Conservation (phyloP, 2,113 vertebrate species). For the Columba janthina region DNA sequence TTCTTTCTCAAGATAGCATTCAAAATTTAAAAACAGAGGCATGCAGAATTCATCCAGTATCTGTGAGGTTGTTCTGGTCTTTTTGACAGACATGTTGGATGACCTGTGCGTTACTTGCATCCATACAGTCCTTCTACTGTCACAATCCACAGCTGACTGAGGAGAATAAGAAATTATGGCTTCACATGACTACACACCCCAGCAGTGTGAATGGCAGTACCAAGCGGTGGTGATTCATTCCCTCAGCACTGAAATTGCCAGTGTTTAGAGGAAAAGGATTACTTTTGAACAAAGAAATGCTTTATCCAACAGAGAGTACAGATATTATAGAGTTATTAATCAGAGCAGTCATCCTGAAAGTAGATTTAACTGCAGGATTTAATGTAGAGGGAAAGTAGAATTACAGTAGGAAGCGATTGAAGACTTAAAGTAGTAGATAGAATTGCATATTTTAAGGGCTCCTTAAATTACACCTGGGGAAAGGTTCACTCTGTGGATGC, state of each 20-base stretch:
- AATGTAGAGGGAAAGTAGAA: slow-evolving; percentile 16
- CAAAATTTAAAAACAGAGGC: not conserved
- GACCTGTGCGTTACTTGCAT: not conserved
- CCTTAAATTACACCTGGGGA: slow-evolving; percentile 1
- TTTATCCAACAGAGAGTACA: slow-evolving; percentile 47
- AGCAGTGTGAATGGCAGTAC: not conserved
- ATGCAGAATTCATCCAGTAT: not conserved
- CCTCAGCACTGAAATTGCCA: slow-evolving; percentile 20
- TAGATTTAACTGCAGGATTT: slow-evolving; percentile 39
- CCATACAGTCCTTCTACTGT: not conserved
- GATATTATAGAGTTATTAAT: slow-evolving; percentile 56
- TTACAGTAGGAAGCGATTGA: slow-evolving; percentile 31
- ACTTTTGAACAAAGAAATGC: slow-evolving; percentile 57
- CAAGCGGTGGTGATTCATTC: slow-evolving; percentile 50
- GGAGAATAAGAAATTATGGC: not conserved
- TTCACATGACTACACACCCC: not conserved
- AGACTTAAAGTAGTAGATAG: not conserved
- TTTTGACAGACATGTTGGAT: not conserved
- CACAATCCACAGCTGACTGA: not conserved
- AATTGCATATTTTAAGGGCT: slow-evolving; percentile 29
- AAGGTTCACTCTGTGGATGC: not conserved
- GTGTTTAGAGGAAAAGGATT: slow-evolving; percentile 6
- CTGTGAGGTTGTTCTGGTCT: not conserved
- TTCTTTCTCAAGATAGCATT: not conserved
- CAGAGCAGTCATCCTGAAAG: slow-evolving; percentile 44